Evolutionary conservation across 2,888 invertebrate species (phyloP), one percentile per base, ranked within the genome.

Genomic region (Hipparchia sbordonii): DNA sequence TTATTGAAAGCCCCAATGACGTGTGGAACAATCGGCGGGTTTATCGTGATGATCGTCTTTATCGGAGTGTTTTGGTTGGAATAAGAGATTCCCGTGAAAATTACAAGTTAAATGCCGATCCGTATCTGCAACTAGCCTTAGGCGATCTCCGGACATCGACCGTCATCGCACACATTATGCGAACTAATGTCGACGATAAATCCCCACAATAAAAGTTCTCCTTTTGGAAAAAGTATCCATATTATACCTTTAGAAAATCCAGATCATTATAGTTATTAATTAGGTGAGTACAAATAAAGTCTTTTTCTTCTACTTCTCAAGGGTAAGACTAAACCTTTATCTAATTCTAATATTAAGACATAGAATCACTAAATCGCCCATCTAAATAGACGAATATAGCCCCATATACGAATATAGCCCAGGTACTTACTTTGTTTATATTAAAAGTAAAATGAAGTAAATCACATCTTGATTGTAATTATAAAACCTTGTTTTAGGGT

Each of bases 101-200:
- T 90, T 90, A 87, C 82, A 89, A 86, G 86, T 85, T 85, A 82
- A 71, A 10, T 51, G 78, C 77, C 80, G 89, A 89, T 89, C 83
- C 85, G 87, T 90, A 69, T 69, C 61, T 33, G 48, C 91, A 86
- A 85, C 86, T 86, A 82, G 89, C 92, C 92, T 77, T 84, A 72
- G 89, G 93, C 90, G 85, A 82, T 87, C 88, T 87, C 84, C 87
- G 83, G 73, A 78, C 82, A 73, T 79, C 79, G 79, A 81, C 82
- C 84, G 84, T 87, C 89, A 87, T 86, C 87, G 85, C 78, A 77
- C 82, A 84, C 81, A 87, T 89, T 88, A 87, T 85, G 82, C 85
- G 84, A 84, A 87, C 87, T 87, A 87, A 89, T 86, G 85, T 82
- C 86, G 85, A 85, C 81, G 81, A 84, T 86, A 83, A 84, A 81